These are phyloP conservation scores for Paramormyrops hopkinsi DNA, from an alignment of 2,797 vertebrate species.

Conservation along the genomic window DNA sequence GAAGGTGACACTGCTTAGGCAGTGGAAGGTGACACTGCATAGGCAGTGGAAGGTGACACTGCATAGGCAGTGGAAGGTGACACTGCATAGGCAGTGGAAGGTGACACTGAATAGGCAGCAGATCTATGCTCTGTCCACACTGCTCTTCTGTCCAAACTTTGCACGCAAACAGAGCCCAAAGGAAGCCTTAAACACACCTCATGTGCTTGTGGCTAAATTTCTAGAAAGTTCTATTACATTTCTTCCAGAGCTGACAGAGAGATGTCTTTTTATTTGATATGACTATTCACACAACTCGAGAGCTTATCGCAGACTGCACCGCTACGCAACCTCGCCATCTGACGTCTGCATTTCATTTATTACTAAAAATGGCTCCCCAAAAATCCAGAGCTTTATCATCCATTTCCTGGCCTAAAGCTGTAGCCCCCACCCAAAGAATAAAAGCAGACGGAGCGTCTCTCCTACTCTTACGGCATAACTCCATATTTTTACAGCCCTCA, in stretches of 20 bases:
- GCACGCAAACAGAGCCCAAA: not conserved
- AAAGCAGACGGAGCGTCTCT: not conserved
- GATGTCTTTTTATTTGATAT: not conserved
- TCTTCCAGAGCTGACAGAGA: not conserved
- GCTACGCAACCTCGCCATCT: not conserved
- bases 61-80: too few relatives aligned
- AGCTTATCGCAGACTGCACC: not conserved
- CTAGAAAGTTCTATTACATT: not conserved
- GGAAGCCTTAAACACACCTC: not conserved
- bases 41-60: too few relatives aligned
- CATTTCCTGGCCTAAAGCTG: not conserved
- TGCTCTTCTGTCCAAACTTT: not conserved
- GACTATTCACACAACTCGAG: not conserved
- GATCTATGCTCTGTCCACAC: not conserved
- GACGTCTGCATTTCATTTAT: not conserved
- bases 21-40: not conserved
- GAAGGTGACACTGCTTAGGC: not conserved
- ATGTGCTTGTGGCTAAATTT: not conserved
- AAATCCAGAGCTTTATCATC: not conserved
- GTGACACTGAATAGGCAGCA: not conserved
- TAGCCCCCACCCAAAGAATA: not conserved
- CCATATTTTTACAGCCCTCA: slow-evolving; percentile 31
- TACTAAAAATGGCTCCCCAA: not conserved
- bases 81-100: not conserved
- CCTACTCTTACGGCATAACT: not conserved